A percentile compares a stretch with the other conserved stretches of the same genome.
Evolutionary conservation across 1,140 invertebrate species (phyloP).

Genomic region (Papilio aristodemus): DNA sequence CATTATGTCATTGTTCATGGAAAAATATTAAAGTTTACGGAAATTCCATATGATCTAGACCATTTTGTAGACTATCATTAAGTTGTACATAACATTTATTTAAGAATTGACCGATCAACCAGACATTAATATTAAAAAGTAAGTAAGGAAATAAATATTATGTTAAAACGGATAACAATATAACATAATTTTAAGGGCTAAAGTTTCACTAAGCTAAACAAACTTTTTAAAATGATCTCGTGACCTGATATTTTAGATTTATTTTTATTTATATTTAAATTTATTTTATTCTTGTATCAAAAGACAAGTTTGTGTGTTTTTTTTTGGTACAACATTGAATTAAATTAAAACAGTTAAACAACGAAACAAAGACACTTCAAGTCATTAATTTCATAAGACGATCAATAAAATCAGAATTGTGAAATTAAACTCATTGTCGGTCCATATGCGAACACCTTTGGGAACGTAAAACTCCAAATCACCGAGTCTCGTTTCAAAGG

Average conservation of each 20-base stretch:
- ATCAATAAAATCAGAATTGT: slow-evolving; percentile 17
- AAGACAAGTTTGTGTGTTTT: not conserved
- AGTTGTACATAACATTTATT: no score
- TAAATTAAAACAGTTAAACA: not conserved
- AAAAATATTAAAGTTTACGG: not conserved
- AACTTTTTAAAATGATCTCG: not conserved
- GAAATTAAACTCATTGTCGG: slow-evolving; percentile 29
- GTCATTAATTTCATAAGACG: slow-evolving; percentile 11
- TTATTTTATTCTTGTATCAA: not conserved
- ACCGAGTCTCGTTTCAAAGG: slow-evolving; percentile 37
- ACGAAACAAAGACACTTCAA: slow-evolving; percentile 12
- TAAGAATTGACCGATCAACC: no score
- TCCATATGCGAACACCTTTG: slow-evolving; percentile 44
- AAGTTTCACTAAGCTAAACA: no score
- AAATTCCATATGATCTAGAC: no score
- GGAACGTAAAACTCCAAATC: slow-evolving; percentile 35
- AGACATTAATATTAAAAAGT: no score
- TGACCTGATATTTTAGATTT: not conserved
- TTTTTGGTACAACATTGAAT: not conserved
- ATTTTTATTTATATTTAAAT: not conserved
- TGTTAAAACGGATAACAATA: no score
- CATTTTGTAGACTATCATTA: no score
- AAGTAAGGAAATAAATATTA: no score
- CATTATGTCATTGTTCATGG: not conserved
- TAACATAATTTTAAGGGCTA: no score